Evolutionary conservation across 1,140 invertebrate species (phyloP).

Genomic region (Drosophila micromelanica): DNA sequence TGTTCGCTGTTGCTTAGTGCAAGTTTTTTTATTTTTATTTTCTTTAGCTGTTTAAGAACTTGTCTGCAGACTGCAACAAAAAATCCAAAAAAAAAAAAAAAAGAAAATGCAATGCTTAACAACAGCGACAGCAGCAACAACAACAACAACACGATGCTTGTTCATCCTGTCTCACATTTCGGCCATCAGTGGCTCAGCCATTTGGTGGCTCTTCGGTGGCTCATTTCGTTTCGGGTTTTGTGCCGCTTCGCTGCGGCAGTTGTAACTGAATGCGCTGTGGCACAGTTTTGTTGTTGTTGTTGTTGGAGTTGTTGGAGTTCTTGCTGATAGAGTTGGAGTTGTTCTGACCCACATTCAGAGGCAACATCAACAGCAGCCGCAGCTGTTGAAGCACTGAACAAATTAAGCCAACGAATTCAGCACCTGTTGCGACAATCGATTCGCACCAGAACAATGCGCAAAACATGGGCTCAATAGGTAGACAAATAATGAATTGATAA

Average conservation of each 20-base stretch:
- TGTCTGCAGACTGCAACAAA: slow-evolving; percentile 3
- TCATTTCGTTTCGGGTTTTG: slow-evolving; percentile 32
- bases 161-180: slow-evolving; percentile 40
- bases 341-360: slow-evolving; percentile 29
- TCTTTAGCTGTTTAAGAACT: slow-evolving; percentile 14
- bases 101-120: slow-evolving; percentile 1
- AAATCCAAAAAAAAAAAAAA: not conserved
- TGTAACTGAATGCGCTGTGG: slow-evolving; percentile 45
- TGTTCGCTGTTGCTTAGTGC: not conserved
- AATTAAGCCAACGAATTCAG: slow-evolving; percentile 34
- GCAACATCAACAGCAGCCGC: not conserved
- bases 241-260: slow-evolving; percentile 45
- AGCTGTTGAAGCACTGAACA: slow-evolving; percentile 12
- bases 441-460: slow-evolving; percentile 11
- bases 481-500: slow-evolving; percentile 16
- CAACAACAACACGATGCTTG: slow-evolving; percentile 16
- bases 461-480: not conserved
- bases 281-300: slow-evolving; percentile 25
- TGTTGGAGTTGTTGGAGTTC: slow-evolving; percentile 1
- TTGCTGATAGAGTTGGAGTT: not conserved
- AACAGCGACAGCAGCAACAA: not conserved
- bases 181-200: slow-evolving; percentile 16
- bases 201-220: slow-evolving; percentile 18
- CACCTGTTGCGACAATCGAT: slow-evolving; percentile 40
- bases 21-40: not conserved